Evolutionary conservation across 1,140 invertebrate species (phyloP).

Genomic region (Lasioglossum albipes): DNA sequence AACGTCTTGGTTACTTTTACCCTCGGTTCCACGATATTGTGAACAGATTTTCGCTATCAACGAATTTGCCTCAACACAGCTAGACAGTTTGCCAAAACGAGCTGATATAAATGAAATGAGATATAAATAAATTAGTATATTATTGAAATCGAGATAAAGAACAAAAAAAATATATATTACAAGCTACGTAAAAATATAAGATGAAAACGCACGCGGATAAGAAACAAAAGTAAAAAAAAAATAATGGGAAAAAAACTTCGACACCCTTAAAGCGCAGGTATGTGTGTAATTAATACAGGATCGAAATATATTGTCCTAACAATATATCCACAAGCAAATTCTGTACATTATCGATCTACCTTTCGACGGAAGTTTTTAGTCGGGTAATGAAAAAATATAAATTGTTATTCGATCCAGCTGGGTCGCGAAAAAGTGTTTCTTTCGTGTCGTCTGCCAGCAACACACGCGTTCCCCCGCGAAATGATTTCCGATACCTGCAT

Average conservation of each 20-base stretch:
- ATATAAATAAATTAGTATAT: constrained; percentile 60
- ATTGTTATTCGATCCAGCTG: constrained; percentile 29
- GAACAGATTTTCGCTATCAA: constrained; percentile 67
- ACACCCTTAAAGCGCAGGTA: constrained; percentile 31
- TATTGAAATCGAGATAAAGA: constrained; percentile 45
- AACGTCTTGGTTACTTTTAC: background rate
- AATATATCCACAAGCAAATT: constrained; percentile 31
- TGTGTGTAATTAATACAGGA: constrained; percentile 28
- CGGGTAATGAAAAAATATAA: constrained; percentile 14
- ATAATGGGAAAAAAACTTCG: constrained; percentile 8
- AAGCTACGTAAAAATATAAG: constrained; percentile 51
- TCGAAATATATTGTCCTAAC: constrained; percentile 31
- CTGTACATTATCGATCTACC: constrained; percentile 42
- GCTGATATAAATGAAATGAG: constrained; percentile 56
- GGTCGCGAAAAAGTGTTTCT: constrained; percentile 32
- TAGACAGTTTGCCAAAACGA: constrained; percentile 65
- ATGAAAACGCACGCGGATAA: constrained; percentile 47
- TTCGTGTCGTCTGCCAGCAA: constrained; percentile 34
- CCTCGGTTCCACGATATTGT: constrained; percentile 56
- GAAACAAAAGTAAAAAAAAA: constrained; percentile 16
- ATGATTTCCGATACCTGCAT: constrained; percentile 53
- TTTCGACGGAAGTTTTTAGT: constrained; percentile 45
- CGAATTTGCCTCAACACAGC: constrained; percentile 66
- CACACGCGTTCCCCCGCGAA: constrained; percentile 16
- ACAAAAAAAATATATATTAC: constrained; percentile 47